Percentiles rank a stretch among this genome's conserved stretches.
Evolutionary conservation across 2,797 vertebrate genomes (phyloP).

Genomic region (Urophycis tenuis): DNA sequence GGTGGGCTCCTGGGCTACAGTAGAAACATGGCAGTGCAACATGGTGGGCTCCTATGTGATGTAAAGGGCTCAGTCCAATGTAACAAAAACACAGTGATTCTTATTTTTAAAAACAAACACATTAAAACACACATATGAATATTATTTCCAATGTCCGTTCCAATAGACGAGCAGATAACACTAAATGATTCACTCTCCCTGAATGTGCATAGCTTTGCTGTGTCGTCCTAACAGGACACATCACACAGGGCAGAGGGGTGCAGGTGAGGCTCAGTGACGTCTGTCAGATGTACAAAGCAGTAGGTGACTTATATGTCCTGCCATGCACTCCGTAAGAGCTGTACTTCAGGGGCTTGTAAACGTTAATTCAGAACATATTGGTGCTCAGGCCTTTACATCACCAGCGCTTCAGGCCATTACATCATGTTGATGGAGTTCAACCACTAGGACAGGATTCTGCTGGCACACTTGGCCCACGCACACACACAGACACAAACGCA

Average conservation of each 20-base stretch:
- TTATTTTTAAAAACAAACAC: not conserved
- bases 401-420: slow-evolving; percentile 12
- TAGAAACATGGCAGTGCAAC: no score
- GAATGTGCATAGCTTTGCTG: slow-evolving; percentile 32
- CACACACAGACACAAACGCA: not conserved
- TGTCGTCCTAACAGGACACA: slow-evolving; percentile 16
- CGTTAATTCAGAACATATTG: slow-evolving; percentile 17
- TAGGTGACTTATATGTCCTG: not conserved
- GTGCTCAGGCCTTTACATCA: slow-evolving; percentile 1
- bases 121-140: no score
- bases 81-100: no score
- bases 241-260: slow-evolving; percentile 9
- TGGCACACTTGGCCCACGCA: not conserved
- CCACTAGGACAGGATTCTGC: not conserved
- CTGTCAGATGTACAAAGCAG: slow-evolving; percentile 18
- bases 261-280: slow-evolving; percentile 21
- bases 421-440: slow-evolving; percentile 12
- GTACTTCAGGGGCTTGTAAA: slow-evolving; percentile 6
- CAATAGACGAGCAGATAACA: slow-evolving; percentile 20
- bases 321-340: not conserved
- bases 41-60: no score
- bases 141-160: no score
- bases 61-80: no score
- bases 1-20: no score
- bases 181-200: not conserved